Evolutionary conservation across 2,888 invertebrate species (phyloP), one percentile per base, ranked within the genome.

Genomic region (Athalia cordata): DNA sequence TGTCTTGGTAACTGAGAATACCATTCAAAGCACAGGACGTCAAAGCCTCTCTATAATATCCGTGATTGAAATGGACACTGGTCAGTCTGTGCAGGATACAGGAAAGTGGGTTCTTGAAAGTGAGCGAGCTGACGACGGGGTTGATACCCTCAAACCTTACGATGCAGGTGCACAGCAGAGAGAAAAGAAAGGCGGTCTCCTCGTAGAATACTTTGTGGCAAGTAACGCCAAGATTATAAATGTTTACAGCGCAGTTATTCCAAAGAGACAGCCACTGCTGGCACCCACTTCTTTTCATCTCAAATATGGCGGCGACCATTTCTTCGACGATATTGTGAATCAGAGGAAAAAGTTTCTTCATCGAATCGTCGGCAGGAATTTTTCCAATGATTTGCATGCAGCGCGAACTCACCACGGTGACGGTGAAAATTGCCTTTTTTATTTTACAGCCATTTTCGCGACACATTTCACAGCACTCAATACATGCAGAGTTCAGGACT

Each of bases 11-110:
- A 79, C 84, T 87, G 8, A 88, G 65, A 15, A 89, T 72, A 13
- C 82, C 86, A 78, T 85, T 84, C 50, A 89, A 83, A 7, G 88
- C 86, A 13, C 84, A 79, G 0, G 79, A 80, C 1, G 82, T 83
- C 84, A 87, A 82, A 3, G 89, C 88, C 81, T 88, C 83, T 52
- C 82, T 82, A 49, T 84, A 88, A 68, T 84, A 81, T 11, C 79
- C 80, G 47, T 81, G 64, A 8, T 79, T 81, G 49, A 83, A 83
- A 77, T 85, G 83, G 50, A 84, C 80, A 57, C 74, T 79, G 13
- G 83, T 82, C 7, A 89, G 64, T 80, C 84, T 81, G 29, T 86
- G 82, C 3, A 89, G 79, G 0, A 81, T 66, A 2, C 77, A 57
- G 52, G 47, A 72, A 64, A 76, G 84, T 9, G 59, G 86, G 52